Conservation (phyloP, 2,113 vertebrate species). For the Delphinapterus leucas region DNA sequence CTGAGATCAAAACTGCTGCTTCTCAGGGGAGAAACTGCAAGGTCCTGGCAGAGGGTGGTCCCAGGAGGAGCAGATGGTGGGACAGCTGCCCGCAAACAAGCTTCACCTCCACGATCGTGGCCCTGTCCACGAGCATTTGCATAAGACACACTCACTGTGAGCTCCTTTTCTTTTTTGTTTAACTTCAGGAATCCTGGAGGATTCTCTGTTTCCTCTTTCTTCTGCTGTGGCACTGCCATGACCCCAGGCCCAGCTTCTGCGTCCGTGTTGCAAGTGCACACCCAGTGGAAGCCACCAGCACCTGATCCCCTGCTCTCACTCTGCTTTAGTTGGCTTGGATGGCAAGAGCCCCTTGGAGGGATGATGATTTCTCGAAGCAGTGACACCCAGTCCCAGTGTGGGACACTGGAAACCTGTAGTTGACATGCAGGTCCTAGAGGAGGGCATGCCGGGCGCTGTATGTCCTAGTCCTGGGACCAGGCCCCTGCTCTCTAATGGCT, state of each 20-base stretch:
- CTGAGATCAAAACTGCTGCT: background rate
- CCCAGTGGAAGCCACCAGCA: background rate
- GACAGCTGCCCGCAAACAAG: fast-evolving
- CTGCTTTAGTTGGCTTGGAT: background rate
- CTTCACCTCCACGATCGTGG: too few relatives aligned
- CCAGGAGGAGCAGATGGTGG: background rate
- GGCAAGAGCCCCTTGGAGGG: background rate
- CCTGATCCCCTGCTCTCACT: background rate
- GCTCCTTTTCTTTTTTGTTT: background rate
- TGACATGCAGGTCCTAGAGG: background rate
- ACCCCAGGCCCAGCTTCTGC: background rate
- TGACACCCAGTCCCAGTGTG: background rate
- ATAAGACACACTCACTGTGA: background rate
- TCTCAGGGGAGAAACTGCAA: background rate
- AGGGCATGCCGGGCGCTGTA: background rate
- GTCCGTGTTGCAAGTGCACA: background rate
- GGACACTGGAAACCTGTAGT: background rate
- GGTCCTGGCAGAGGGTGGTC: background rate
- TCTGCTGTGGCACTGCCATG: background rate
- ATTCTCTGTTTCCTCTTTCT: background rate
- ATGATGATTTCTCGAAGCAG: background rate
- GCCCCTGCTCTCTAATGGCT: background rate
- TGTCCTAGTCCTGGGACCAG: background rate
- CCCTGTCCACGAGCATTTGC: background rate
- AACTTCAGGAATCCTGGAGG: background rate